phyloP scores from a whole-genome alignment of 2,797 vertebrate species.

The Clarias fuscus region DNA sequence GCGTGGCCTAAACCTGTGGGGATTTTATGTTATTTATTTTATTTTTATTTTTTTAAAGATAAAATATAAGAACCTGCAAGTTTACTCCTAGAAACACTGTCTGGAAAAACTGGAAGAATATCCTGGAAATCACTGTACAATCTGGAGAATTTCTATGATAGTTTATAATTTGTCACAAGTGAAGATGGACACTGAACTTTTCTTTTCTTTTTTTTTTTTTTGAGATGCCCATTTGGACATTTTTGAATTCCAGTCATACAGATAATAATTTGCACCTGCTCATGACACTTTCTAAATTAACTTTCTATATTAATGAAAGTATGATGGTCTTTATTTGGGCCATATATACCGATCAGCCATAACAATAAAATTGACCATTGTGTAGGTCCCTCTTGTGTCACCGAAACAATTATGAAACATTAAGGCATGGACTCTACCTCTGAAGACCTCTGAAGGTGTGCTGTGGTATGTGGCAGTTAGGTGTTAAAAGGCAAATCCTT shows the following conservation, averaged over 20 bases:
- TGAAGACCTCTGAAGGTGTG: no score
- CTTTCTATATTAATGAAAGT: background rate
- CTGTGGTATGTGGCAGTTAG: no score
- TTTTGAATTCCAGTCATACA: background rate
- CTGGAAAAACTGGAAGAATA: background rate
- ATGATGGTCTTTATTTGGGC: background rate
- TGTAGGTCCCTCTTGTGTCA: no score
- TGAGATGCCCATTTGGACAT: background rate
- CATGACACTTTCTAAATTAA: background rate
- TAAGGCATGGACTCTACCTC: no score
- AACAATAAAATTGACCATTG: no score
- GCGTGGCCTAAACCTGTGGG: background rate
- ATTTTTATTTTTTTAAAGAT: background rate
- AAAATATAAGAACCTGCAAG: background rate
- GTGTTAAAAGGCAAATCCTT: no score
- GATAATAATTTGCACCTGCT: background rate
- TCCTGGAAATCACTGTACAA: background rate
- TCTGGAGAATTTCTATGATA: background rate
- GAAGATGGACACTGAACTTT: background rate
- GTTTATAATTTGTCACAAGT: background rate
- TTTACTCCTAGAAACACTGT: background rate
- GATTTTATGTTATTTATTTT: background rate
- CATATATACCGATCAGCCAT: background rate
- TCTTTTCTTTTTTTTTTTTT: background rate
- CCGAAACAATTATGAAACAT: no score